These are phyloP conservation scores for Trogon melanurus DNA, from an alignment of 2,113 vertebrate genomes.

Conservation along the genomic window DNA sequence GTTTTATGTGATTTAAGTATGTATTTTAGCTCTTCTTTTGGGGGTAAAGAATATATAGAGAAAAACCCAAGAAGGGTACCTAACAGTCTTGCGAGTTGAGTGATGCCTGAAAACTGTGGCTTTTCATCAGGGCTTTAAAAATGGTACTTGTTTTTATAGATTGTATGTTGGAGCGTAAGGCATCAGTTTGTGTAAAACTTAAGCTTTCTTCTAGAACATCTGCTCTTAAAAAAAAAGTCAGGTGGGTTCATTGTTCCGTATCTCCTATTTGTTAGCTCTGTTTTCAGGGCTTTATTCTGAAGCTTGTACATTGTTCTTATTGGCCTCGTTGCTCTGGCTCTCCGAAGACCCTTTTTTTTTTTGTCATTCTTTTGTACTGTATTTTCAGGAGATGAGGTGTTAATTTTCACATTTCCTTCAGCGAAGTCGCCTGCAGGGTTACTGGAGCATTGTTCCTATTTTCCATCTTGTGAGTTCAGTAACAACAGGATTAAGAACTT, in stretches of 20 bases:
- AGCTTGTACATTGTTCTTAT: accelerated
- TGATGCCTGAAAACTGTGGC: too few relatives aligned
- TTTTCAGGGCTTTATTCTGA: background rate
- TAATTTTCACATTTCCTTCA: constrained; percentile 4
- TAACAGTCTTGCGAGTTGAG: background rate
- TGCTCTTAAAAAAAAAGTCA: too few relatives aligned
- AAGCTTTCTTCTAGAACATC: too few relatives aligned
- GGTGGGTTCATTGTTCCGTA: background rate
- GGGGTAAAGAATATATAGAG: background rate
- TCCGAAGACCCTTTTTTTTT: background rate
- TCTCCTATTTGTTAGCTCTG: background rate
- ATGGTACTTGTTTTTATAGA: too few relatives aligned
- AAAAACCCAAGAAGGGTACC: background rate
- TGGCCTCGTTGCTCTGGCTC: background rate
- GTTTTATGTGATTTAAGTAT: background rate
- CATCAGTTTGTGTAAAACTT: too few relatives aligned
- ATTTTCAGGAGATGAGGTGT: background rate
- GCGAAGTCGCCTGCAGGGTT: background rate
- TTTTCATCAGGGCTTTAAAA: too few relatives aligned
- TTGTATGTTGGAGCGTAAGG: too few relatives aligned
- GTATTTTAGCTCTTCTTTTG: background rate
- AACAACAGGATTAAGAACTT: constrained; percentile 35
- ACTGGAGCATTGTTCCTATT: background rate
- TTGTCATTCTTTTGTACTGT: background rate
- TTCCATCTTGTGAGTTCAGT: background rate